Base-by-base conservation (phyloP, 1,140 invertebrate species). In the Drosophila saltans region DNA sequence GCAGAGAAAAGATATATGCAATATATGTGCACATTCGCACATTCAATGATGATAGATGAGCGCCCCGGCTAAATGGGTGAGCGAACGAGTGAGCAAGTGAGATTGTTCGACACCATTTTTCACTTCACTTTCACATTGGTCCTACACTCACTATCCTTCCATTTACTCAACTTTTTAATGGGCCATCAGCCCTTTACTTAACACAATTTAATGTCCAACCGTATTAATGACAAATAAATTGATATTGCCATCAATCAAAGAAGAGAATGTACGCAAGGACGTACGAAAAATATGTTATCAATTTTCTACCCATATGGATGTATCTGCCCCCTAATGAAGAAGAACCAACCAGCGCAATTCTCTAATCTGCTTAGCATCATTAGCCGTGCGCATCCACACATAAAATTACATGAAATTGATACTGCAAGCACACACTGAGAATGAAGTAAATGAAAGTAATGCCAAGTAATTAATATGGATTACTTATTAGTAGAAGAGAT, bases 201-300 rank as follows among this genome's bases (percentile, higher is more conserved):
- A 65, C 58, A 52, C 74, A 72, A 57, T 59, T 78, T 66, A 59
- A 74, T 83, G 63, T 69, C 39, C 16, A 63, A 59, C 2, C 33
- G 60, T 70, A 81, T 78, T 84, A 72, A 86, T 86, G 82, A 60
- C 78, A 78, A 81, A 85, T 81, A 78, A 84, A 84, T 81, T 81
- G 70, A 75, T 66, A 61, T 61, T 69, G 78, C 71, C 78, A 85
- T 86, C 78, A 86, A 85, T 86, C 78, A 84, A 58, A 39, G 59
- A 36, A 26, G 36, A 48, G 45, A 10, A 66, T 64, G 28, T 21
- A 39, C 43, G 41, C n/a, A 66, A 66, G 28, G 21, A 39, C 43
- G 41, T n/a, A 60, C 7, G 43, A 4, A 10, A 52, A 52, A 9
- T 26, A 52, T 52, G 2, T 24, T 52, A 1, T 26, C 45, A 52